Base-by-base conservation (phyloP, 2,797 vertebrate species). In the Coreius guichenoti region DNA sequence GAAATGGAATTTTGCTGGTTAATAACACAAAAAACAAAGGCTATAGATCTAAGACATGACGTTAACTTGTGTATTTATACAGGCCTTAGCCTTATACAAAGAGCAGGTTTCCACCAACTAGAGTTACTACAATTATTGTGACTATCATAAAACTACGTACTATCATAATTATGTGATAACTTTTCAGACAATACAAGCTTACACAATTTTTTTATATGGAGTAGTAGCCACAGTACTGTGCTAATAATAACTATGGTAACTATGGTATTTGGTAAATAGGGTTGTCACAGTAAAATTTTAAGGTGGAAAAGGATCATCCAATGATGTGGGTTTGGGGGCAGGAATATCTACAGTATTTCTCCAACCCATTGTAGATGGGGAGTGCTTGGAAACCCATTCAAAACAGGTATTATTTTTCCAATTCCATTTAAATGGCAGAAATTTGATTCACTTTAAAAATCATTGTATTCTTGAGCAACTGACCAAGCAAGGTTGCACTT, bases 1-100 rank as follows among this genome's bases (percentile, higher is more conserved):
- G 75, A 86, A 36, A 39, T 81, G 17, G 86, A 85, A 92, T 92
- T 91, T 88, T 83, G 68, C 51, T 63, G 47, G 88, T 86, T 92
- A 92, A 91, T 89, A 85, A 83, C 80, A 31, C n/a, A 82, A 86
- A 79, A 56, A 76, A 26, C 26, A 14, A 72, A 67, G 79, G 81
- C 84, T 82, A 13, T 47, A 86, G 83, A 92, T 89, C 89, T 4
- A 21, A 61, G 78, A 31, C 1, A 29, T 17, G 33, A 3, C 4
- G 14, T 49, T 49, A 79, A n/a, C 5, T 13, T 65, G 58, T 45
- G 16, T 1, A 79, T 79, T 63, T 79, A 43, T 43, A 45, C 36
- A 0, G 26, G 61, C 83, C 89, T 93, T 91, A 91, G 89, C 87
- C 90, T 91, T 13, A 33, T 36, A 63, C 21, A 17, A 31, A 47